These are phyloP conservation scores for Zaprionus africanus DNA, from an alignment of 1,140 invertebrate species.

Conservation along the genomic window DNA sequence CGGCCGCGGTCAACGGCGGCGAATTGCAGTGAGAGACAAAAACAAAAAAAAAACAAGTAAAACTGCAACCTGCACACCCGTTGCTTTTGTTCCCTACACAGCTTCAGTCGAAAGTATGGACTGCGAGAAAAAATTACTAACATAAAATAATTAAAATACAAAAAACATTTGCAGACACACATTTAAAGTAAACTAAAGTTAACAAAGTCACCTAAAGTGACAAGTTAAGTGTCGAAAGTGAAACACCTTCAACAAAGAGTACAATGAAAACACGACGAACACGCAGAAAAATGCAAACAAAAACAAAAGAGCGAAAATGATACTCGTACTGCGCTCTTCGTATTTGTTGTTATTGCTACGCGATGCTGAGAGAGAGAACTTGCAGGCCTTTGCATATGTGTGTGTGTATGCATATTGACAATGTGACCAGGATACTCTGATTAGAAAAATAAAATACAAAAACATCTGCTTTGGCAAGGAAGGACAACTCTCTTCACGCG, in stretches of 20 bases:
- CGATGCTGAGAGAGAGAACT: constrained; percentile 58
- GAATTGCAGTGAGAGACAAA: constrained; percentile 57
- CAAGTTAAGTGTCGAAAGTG: neutral
- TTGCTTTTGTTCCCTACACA: constrained; percentile 7
- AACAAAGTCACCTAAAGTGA: neutral
- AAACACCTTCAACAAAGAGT: constrained; percentile 8
- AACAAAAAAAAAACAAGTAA: constrained; percentile 43
- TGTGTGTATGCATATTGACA: neutral
- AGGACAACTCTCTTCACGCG: neutral
- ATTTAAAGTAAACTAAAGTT: neutral
- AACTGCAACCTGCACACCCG: constrained; percentile 5
- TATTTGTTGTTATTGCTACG: constrained; percentile 39
- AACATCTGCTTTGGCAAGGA: neutral
- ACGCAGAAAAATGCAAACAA: constrained; percentile 55
- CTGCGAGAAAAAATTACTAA: neutral
- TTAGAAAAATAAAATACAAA: neutral
- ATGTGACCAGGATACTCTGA: constrained; percentile 1
- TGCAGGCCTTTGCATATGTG: constrained; percentile 9
- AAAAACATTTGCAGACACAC: neutral
- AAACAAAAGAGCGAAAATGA: constrained; percentile 56
- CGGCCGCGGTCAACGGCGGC: constrained; percentile 38
- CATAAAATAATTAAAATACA: neutral
- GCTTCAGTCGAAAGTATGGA: neutral
- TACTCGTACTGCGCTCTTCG: constrained; percentile 60
- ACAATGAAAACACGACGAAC: constrained; percentile 53